Evolutionary conservation across 2,797 vertebrate genomes (phyloP), one percentile per base, ranked within the genome.

Genomic region (Neostethus bicornis): DNA sequence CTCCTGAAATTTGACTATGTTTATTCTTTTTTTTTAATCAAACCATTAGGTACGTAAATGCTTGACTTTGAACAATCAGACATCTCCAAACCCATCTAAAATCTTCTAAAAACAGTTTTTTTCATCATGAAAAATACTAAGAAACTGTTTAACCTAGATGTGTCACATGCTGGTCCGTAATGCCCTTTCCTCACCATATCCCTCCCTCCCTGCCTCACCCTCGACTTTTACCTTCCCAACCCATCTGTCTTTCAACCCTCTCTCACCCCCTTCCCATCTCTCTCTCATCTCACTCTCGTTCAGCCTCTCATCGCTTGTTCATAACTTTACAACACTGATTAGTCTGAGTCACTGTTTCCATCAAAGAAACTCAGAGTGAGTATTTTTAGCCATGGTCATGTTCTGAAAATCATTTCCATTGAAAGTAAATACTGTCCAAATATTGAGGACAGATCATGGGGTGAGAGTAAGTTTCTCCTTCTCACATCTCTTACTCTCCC

Each of bases 241-340:
- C 70, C 61, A 81, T 83, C 60, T 80, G 70, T 80, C 74, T 76
- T 69, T 75, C 66, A 67, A 60, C 71, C 58, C 68, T 75, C 75
- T 64, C 67, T 78, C 70, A 49, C 47, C 64, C 72, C 37, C 65
- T 66, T 64, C 61, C 69, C 70, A 72, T 82, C 77, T 65, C 51
- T 71, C 71, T 76, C 61, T 82, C 78, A 80, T 81, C 80, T 74
- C 78, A 67, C 65, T 69, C 75, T 80, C 51, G 51, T 77, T 68
- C 68, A 53, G 58, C 73, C 75, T 84, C 77, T 88, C 82, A 83
- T 85, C 81, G 80, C 85, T 83, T 84, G 69, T 77, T 88, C 85
- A 87, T 90, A 80, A 84, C 73, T 63, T 75, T 60, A 63, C 51
- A 61, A 65, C 31, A 53, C 68, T 79, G 48, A 42, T 81, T 75